Base-by-base conservation (phyloP, 2,888 invertebrate genomes). In the Pelosia muscerda region DNA sequence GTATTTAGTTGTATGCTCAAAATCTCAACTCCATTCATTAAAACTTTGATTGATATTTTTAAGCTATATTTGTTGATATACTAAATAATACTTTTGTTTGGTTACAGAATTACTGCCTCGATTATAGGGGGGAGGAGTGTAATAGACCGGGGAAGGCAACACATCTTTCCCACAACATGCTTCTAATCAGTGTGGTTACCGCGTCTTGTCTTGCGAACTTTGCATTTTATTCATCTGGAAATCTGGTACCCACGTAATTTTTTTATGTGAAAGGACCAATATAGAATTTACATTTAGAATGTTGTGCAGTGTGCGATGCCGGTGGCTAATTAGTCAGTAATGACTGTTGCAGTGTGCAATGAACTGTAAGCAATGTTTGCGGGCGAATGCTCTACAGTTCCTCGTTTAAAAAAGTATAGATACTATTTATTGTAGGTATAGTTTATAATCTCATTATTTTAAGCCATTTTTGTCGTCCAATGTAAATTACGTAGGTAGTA, bases 51-150 rank as follows among this genome's bases (percentile, higher is more conserved):
- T 23, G 6, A 25, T 13, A 23, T 25, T 23, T 54, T 54, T 22
- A 11, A 22, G 8, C 23, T 11, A 8, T 23, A 23, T 13, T 23
- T 25, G 13, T 25, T 11, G 10, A 23, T 34, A 57, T 19, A 11
- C 66, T 60, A 56, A 66, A n/a, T 67, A 65, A 31, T 13, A 25
- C 26, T 54, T 49, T 63, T 59, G 25, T 84, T 82, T 75, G 66
- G 82, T 90, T 88, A 60, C 95, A 95, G 95, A 93, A 88, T 81
- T 95, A 92, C 84, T 95, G 95, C 85, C 83, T 92, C 65, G 93
- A 91, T 83, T 95, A 94, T 78, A 89, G 91, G 23, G 92, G 89
- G 2, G 89, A 91, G 68, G 94, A 94, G 79, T 95, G 95, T 82
- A 84, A 87, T 11, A 65, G 86, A 65, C 74, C 84, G 15, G 88